These are phyloP conservation scores for Melanaphis sacchari DNA, from an alignment of 1,140 invertebrate genomes.

Conservation along the genomic window DNA sequence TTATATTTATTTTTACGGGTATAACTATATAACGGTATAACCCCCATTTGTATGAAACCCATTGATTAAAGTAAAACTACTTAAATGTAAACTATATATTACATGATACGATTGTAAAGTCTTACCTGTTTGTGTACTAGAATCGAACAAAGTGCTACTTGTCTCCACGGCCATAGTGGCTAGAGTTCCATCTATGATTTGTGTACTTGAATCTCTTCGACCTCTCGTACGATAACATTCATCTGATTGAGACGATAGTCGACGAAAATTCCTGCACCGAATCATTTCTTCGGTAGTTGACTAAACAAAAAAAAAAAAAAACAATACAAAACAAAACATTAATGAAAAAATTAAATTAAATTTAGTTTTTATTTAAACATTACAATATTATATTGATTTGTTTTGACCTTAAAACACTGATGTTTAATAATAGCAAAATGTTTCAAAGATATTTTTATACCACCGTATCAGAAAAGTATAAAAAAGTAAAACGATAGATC, in stretches of 20 bases:
- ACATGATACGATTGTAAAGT: background rate
- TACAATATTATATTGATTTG: background rate
- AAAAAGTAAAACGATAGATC: background rate
- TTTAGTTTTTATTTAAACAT: background rate
- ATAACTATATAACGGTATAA: background rate
- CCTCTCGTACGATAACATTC: conserved; percentile 72
- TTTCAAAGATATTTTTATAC: background rate
- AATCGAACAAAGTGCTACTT: conserved; percentile 90
- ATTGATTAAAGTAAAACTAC: background rate
- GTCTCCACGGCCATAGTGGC: conserved; percentile 92
- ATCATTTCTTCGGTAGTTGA: conserved; percentile 93
- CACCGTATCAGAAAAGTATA: background rate
- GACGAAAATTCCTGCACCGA: conserved; percentile 80
- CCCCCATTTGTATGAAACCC: background rate
- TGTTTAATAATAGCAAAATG: too few relatives aligned
- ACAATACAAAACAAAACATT: background rate
- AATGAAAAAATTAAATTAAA: background rate
- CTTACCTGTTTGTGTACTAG: conserved; percentile 91
- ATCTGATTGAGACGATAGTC: conserved; percentile 66
- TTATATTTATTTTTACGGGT: background rate
- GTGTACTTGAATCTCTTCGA: conserved; percentile 83
- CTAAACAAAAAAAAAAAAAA: conserved; percentile 62
- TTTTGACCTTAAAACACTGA: too few relatives aligned
- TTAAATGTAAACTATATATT: background rate
- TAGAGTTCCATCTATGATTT: conserved; percentile 90